These are phyloP conservation scores for Epinephelus lanceolatus DNA, from an alignment of 2,113 vertebrate genomes.

Conservation along the genomic window DNA sequence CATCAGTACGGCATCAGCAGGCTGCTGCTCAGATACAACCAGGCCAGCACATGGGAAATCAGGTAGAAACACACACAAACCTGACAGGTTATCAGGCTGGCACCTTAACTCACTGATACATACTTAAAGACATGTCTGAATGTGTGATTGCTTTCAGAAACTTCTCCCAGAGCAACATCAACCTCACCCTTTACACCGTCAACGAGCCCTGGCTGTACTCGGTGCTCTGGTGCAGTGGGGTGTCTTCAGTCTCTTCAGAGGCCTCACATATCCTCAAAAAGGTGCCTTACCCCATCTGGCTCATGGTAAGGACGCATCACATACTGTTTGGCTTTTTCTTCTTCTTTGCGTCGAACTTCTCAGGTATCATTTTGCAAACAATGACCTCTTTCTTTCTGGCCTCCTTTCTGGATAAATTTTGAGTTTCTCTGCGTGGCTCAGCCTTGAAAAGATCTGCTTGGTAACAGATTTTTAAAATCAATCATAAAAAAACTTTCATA, in stretches of 20 bases:
- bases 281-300: conserved; percentile 93
- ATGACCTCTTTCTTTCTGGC: neutral
- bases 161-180: conserved; percentile 87
- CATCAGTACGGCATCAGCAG: conserved; percentile 84
- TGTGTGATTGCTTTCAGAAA: conserved; percentile 80
- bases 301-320: conserved; percentile 88
- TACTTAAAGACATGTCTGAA: neutral
- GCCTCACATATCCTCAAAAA: conserved; percentile 89
- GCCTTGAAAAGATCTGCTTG: conserved; percentile 6
- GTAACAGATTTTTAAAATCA: neutral
- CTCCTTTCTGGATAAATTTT: neutral
- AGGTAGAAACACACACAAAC: conserved; percentile 78
- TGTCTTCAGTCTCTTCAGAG: conserved; percentile 91
- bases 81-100: neutral
- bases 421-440: neutral
- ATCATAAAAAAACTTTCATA: neutral
- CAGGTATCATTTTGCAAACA: neutral
- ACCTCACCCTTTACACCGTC: conserved; percentile 91
- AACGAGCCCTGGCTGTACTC: conserved; percentile 96
- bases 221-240: conserved; percentile 93
- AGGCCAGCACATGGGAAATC: conserved; percentile 88
- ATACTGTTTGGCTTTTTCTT: neutral
- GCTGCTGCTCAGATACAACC: conserved; percentile 93
- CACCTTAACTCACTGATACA: neutral
- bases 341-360: neutral